Conservation (phyloP, 2,888 invertebrate species). For the Leucozona laternaria region DNA sequence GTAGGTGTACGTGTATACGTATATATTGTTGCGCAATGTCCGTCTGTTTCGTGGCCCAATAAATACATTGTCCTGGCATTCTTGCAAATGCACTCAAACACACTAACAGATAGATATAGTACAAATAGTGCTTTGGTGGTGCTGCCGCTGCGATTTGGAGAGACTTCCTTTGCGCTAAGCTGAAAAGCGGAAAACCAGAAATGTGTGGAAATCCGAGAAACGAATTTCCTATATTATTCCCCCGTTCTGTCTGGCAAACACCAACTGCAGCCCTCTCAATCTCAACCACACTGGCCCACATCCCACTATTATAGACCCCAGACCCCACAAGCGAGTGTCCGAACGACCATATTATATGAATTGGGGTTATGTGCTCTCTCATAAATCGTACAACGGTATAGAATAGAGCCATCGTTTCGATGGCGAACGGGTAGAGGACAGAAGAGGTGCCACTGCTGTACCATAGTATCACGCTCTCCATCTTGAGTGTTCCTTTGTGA, state of each 20-base stretch:
- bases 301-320: background rate
- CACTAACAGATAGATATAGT: conserved; percentile 1
- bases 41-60: conserved; percentile 73
- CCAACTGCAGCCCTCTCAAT: conserved; percentile 12
- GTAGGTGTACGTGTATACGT: background rate
- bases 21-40: conserved; percentile 72
- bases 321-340: conserved; percentile 15
- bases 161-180: conserved; percentile 70
- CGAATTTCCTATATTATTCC: conserved; percentile 56
- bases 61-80: conserved; percentile 74
- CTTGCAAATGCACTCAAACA: conserved; percentile 59
- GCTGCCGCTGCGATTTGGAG: background rate
- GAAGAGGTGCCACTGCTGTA: background rate
- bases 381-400: conserved; percentile 66
- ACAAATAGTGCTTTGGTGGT: conserved; percentile 15
- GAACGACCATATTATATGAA: conserved; percentile 64
- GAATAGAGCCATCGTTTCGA: conserved; percentile 73
- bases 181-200: conserved; percentile 74
- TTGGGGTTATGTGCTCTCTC: conserved; percentile 74
- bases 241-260: background rate
- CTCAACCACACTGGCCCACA: conserved; percentile 25
- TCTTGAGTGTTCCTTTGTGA: conserved; percentile 68
- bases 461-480: conserved; percentile 40
- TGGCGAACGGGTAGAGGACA: conserved; percentile 12
- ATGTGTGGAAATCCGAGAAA: conserved; percentile 75